Evolutionary conservation across 2,888 invertebrate species (phyloP).

Genomic region (Neoascia interrupta): DNA sequence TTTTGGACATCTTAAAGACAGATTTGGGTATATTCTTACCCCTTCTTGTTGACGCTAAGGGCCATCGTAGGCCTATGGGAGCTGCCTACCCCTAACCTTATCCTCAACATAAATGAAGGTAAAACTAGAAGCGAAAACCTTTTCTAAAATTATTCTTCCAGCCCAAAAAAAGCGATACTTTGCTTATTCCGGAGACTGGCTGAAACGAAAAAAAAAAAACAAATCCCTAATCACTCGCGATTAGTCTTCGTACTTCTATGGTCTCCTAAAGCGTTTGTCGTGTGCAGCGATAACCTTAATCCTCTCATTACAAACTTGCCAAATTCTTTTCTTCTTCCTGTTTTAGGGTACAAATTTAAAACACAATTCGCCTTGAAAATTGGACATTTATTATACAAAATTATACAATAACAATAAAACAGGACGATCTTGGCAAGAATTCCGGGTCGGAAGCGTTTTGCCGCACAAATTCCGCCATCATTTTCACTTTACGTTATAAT

Average conservation of each 20-base stretch:
- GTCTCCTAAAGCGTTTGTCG: background rate
- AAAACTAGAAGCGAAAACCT: too few species aligned
- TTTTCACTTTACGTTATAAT: slow-evolving; percentile 36
- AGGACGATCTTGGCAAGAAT: slow-evolving; percentile 32
- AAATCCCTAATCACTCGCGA: background rate
- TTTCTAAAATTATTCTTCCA: too few species aligned
- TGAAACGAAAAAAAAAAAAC: too few species aligned
- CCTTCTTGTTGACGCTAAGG: too few species aligned
- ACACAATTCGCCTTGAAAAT: background rate
- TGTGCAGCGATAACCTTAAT: background rate
- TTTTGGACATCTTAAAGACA: too few species aligned
- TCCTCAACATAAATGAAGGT: too few species aligned
- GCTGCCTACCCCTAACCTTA: too few species aligned
- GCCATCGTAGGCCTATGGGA: too few species aligned
- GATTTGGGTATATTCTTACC: too few species aligned
- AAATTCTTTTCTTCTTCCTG: too few species aligned
- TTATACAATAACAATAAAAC: slow-evolving; percentile 44
- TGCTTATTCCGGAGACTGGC: too few species aligned
- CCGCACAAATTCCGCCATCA: slow-evolving; percentile 39
- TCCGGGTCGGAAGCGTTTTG: slow-evolving; percentile 46
- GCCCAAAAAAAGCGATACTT: too few species aligned
- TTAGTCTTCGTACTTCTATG: background rate
- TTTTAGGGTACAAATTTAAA: slow-evolving; percentile 10
- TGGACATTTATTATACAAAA: slow-evolving; percentile 24
- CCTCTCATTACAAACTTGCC: background rate